A percentile compares a stretch with the other conserved stretches of the same genome.
Evolutionary conservation across 2,113 vertebrate genomes (phyloP).

Genomic region (Agapornis roseicollis): DNA sequence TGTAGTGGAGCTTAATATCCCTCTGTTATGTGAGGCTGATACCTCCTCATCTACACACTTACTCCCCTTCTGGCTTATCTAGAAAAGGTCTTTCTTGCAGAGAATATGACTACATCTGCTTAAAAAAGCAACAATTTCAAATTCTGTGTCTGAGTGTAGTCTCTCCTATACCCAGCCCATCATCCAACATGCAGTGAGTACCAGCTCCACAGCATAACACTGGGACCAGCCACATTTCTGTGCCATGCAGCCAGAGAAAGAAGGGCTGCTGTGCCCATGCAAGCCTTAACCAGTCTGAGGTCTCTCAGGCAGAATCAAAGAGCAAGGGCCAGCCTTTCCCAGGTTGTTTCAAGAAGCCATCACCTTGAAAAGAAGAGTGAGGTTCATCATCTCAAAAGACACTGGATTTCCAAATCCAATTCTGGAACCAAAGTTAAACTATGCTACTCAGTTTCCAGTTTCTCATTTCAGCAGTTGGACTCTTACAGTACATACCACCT

Average conservation of each 20-base stretch:
- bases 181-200: rapidly evolving
- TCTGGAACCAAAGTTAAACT: not conserved
- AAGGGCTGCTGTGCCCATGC: not conserved
- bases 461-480: not conserved
- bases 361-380: not conserved
- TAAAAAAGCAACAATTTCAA: not conserved
- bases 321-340: not conserved
- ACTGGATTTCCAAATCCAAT: not conserved
- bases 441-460: not conserved
- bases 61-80: not conserved
- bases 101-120: not conserved
- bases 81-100: not conserved
- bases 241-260: not conserved
- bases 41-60: not conserved
- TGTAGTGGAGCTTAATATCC: not conserved
- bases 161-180: not conserved
- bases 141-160: not conserved
- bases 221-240: not conserved
- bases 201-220: not conserved
- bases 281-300: not conserved
- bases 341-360: not conserved
- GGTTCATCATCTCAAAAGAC: not conserved
- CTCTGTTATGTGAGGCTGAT: not conserved
- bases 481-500: not conserved
- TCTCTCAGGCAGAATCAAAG: not conserved